Conservation (phyloP, 2,113 vertebrate species). For the Orthonyx spaldingii region DNA sequence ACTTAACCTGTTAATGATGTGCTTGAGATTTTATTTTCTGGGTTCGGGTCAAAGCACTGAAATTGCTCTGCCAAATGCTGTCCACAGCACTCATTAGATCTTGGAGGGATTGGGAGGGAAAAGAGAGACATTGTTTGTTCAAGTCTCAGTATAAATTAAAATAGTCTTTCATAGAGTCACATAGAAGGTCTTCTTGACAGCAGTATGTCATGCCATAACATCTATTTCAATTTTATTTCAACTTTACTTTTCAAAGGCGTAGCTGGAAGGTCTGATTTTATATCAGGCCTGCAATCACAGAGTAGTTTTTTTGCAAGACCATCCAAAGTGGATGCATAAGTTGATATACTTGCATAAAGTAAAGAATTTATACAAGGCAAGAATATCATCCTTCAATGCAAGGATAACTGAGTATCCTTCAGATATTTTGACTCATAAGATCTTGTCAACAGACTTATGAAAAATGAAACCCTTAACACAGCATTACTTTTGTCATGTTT, state of each 20-base stretch:
- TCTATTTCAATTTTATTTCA: neutral
- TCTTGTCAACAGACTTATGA: neutral
- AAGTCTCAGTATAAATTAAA: neutral
- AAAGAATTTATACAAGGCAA: neutral
- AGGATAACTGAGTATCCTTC: neutral
- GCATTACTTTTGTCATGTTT: neutral
- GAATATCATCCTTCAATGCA: neutral
- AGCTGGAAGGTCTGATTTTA: neutral
- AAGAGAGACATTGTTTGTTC: neutral
- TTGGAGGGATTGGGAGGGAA: neutral
- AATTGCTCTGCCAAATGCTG: neutral
- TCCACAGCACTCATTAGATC: neutral
- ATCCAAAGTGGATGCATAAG: neutral
- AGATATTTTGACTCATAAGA: neutral
- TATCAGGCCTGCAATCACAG: neutral
- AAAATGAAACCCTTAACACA: neutral
- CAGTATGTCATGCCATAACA: neutral
- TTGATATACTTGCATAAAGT: neutral
- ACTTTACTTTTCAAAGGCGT: neutral
- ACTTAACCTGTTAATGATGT: neutral
- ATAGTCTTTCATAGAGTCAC: neutral
- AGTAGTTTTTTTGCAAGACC: neutral
- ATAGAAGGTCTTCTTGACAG: neutral
- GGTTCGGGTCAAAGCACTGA: conserved; percentile 26
- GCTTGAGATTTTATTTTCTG: neutral